A percentile compares a stretch with the other conserved stretches of the same genome.
phyloP scores from a whole-genome alignment of 2,888 invertebrate genomes.

The Helicoverpa assulta region DNA sequence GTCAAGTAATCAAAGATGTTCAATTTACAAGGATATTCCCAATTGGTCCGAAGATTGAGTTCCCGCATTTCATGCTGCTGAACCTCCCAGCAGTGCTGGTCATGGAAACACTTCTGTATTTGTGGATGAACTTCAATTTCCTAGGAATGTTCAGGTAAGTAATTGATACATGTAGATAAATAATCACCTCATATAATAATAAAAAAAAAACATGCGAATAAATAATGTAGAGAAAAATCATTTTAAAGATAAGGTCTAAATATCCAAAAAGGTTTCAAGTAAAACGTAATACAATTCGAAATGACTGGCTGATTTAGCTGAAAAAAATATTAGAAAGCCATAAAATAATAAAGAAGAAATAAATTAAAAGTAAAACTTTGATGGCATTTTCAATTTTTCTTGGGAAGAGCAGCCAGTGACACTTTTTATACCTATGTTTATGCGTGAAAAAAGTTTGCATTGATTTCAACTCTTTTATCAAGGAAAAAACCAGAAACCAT shows the following conservation, averaged over 20 bases:
- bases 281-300: neutral
- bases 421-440: neutral
- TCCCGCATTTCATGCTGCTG: constrained; percentile 79
- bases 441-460: neutral
- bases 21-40: constrained; percentile 73
- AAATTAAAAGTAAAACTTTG: constrained; percentile 15
- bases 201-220: neutral
- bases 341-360: constrained; percentile 3
- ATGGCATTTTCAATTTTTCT: constrained; percentile 7
- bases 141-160: constrained; percentile 81
- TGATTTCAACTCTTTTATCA: neutral
- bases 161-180: neutral
- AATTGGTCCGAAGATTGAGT: constrained; percentile 75
- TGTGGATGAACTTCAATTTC: constrained; percentile 84
- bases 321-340: neutral
- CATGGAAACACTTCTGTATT: constrained; percentile 77
- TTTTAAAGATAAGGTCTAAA: neutral
- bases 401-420: neutral
- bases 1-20: neutral
- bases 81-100: constrained; percentile 80
- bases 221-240: no score
- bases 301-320: neutral
- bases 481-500: no score
- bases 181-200: no score
- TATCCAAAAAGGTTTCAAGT: neutral